Evolutionary conservation across 2,888 invertebrate genomes (phyloP), one percentile per base, ranked within the genome.

Genomic region (Venusia cambrica): DNA sequence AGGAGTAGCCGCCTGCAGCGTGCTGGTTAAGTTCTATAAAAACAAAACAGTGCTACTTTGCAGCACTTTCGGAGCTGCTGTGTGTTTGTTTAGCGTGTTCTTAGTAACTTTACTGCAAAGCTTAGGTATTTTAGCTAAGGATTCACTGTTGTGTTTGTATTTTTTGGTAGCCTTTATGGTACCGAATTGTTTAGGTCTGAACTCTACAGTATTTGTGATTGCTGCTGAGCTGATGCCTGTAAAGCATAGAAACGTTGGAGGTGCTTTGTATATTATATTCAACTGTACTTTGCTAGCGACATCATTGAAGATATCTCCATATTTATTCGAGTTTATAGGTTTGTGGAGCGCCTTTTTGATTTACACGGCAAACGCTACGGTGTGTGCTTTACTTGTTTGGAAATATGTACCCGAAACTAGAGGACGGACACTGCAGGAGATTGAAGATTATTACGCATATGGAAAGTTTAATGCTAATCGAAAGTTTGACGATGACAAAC

Each of bases 161-260:
- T 38, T 31, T 11, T 11, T 53, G 10, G 17, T 44, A 32, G 38
- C 33, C 2, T 47, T 36, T 20, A 38, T 37, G 37, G 11, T 44
- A 16, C 28, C 41, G 1, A 40, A 36, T 27, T 44, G 34, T 26
- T 30, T 39, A 4, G 50, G 50, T 6, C 14, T 45, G 1, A 21
- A 35, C 7, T 37, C 38, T 1, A 16, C 47, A 20, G 42, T 36
- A 1, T 42, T 40, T 14, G 22, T 32, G 2, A 24, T 48, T 4
- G 36, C 39, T n/a, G 43, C 40, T 16, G 53, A 53, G 21, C 7
- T 53, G 9, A 48, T 53, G 47, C 53, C 53, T 5, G 47, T 53
- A 1, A 47, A 41, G 17, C 50, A 53, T 12, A 47, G 50, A 8
- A 47, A 45, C 9, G 1, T 53, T 1, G 50, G 53, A 1, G 50